Percentiles rank a stretch among this genome's conserved stretches.
These are phyloP conservation scores for Phthorimaea operculella DNA, from an alignment of 1,140 invertebrate genomes.

Conservation along the genomic window DNA sequence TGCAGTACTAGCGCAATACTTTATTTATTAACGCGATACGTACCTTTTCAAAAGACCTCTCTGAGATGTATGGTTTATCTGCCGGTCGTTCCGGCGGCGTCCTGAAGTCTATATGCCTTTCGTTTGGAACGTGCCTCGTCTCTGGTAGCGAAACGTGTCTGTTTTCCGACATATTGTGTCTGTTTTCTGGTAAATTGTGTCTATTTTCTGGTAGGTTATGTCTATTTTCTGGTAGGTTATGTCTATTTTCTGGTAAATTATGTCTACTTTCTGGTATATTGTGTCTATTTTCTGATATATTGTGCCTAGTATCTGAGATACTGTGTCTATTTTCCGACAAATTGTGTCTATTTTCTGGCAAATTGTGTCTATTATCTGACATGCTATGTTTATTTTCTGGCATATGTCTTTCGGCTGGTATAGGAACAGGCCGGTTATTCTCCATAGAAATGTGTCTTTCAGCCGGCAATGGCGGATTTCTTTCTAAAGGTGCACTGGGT, in stretches of 20 bases:
- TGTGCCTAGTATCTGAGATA: too few species aligned
- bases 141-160: constrained; percentile 7
- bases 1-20: too few species aligned
- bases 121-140: constrained; percentile 5
- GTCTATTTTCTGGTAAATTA: not conserved
- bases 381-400: not conserved
- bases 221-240: not conserved
- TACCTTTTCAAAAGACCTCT: constrained; percentile 6
- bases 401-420: not conserved
- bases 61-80: constrained; percentile 33
- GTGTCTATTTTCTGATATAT: not conserved
- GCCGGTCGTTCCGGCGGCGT: constrained; percentile 40
- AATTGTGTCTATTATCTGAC: not conserved
- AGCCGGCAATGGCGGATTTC: not conserved
- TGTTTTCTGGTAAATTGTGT: not conserved
- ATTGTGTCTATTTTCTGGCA: not conserved
- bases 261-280: not conserved
- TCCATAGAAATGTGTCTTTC: not conserved
- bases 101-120: constrained; percentile 35
- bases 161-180: not conserved
- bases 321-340: constrained; percentile 19
- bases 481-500: not conserved
- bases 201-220: constrained; percentile 11
- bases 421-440: not conserved
- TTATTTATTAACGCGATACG: too few species aligned